Evolutionary conservation across 1,140 invertebrate species (phyloP).

Genomic region (Drosophila ohnishii): DNA sequence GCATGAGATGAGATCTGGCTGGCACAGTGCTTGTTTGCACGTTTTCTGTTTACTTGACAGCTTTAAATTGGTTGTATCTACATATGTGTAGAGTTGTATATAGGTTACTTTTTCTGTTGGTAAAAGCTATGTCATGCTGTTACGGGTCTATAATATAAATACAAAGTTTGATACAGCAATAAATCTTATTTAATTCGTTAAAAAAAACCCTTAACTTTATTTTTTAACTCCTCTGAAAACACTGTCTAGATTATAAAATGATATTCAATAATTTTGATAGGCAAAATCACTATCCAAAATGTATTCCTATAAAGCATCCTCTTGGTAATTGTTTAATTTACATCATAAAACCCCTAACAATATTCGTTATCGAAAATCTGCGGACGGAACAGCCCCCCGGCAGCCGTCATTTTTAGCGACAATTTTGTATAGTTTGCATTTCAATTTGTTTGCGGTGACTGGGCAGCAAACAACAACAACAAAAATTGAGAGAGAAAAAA

Average conservation of each 20-base stretch:
- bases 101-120: not conserved
- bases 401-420: slow-evolving; percentile 19
- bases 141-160: too few relatives aligned
- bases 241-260: not conserved
- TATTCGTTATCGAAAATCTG: slow-evolving; percentile 6
- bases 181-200: not conserved
- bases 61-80: not conserved
- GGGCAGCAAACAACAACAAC: slow-evolving; percentile 4
- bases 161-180: too few relatives aligned
- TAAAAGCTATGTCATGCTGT: not conserved
- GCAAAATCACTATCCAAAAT: not conserved
- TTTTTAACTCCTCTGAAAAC: not conserved
- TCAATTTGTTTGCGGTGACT: slow-evolving; percentile 46
- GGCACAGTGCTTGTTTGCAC: slow-evolving; percentile 5
- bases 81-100: not conserved
- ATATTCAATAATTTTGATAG: not conserved
- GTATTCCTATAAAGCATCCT: not conserved
- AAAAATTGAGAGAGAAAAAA: slow-evolving; percentile 5
- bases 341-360: not conserved
- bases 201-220: not conserved
- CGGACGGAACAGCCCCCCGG: not conserved
- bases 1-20: slow-evolving; percentile 11
- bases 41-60: not conserved
- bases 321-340: slow-evolving; percentile 24
- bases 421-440: slow-evolving; percentile 40